Conservation (phyloP, 2,113 vertebrate genomes). For the Erythrocercus mccallii region DNA sequence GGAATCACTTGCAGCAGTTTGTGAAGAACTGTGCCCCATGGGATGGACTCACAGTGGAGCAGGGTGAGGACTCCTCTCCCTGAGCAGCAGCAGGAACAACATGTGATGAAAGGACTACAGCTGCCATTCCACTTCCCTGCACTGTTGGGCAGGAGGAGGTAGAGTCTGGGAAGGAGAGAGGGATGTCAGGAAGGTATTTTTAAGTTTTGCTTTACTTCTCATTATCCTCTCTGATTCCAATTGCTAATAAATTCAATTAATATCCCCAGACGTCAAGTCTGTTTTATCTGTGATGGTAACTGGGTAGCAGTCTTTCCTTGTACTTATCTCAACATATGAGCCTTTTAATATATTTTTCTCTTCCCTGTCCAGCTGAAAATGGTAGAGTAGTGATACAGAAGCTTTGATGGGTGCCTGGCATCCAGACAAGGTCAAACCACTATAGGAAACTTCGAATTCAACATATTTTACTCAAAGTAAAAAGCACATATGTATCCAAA, state of each 20-base stretch:
- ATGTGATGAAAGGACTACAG: background rate
- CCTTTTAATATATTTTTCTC: background rate
- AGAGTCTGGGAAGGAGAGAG: background rate
- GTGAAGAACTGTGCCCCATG: background rate
- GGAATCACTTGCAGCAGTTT: background rate
- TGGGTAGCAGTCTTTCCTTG: background rate
- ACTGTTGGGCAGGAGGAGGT: rapidly evolving
- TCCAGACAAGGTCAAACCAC: background rate
- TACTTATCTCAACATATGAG: background rate
- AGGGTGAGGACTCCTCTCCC: background rate
- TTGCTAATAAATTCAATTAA: background rate
- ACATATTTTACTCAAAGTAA: background rate
- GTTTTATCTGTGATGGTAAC: background rate
- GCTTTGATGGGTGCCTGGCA: background rate
- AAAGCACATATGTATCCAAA: background rate
- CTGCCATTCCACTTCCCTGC: background rate
- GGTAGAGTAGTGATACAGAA: background rate
- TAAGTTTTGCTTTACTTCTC: background rate
- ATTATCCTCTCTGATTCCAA: background rate
- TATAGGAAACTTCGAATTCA: background rate
- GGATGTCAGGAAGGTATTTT: background rate
- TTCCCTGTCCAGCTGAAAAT: background rate
- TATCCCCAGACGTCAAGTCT: rapidly evolving
- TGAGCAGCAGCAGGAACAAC: background rate
- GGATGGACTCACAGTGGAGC: too few relatives aligned